Evolutionary conservation across 1,140 invertebrate genomes (phyloP), one percentile per base, ranked within the genome.

Genomic region (Bursaphelenchus mucronatus): DNA sequence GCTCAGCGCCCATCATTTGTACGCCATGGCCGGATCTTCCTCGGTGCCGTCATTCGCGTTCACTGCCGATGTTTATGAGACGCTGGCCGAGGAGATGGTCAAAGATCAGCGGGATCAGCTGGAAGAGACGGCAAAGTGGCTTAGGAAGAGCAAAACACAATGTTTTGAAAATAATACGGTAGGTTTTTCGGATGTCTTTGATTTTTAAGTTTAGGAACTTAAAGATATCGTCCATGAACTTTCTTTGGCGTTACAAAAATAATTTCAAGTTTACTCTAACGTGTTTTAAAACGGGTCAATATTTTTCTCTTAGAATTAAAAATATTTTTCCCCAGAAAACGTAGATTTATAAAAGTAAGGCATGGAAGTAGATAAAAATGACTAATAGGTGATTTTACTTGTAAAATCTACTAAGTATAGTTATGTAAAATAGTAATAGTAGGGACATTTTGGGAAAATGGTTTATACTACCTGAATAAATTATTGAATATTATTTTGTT

Each of bases 61-160:
- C 19, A 13, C 13, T 6, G 11, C 19, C 6, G 57, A 13, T 50
- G n/a, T 43, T 3, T 13, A 13, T 17, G 45, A 39, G 21, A n/a
- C 57, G 15, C 45, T 59, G 19, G 19, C 13, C 11, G 13, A n/a
- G 41, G 13, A 45, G 57, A n/a, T 30, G 40, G 21, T 11, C 11
- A 44, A 59, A 44, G 11, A 50, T 44, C 40, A 43, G 13, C 57
- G 57, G 11, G 11, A 30, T 30, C 57, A 39, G 45, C 45, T 59
- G 40, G 57, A 59, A 39, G 57, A 59, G 40, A 59, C 57, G 44
- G 57, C 57, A 17, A 1, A 59, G 13, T 59, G 57, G 57, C 41
- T 59, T 39, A 39, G 57, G 13, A 59, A 59, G 30, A 44, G 40
- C 13, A 59, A 59, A 39, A 59, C 57, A 13, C 57, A 59, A 43